phyloP scores from a whole-genome alignment of 2,797 vertebrate species.

The Fistularia commersonii region DNA sequence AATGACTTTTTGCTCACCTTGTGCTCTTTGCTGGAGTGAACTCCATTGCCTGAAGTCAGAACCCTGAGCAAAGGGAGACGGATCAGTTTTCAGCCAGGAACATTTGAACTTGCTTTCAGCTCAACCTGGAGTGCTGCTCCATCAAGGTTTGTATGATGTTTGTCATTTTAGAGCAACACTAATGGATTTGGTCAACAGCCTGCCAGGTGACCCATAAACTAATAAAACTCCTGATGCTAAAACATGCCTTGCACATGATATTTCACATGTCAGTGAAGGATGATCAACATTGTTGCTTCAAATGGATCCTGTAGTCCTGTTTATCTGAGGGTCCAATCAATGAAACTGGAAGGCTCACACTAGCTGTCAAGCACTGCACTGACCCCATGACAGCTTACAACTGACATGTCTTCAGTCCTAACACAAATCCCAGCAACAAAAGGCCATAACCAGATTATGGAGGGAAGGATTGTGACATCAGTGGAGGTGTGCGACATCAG shows the following conservation, averaged over 20 bases:
- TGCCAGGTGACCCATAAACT: not conserved
- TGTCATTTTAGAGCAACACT: too few relatives aligned
- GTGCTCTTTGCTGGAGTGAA: conserved; percentile 73
- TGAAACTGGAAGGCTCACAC: too few relatives aligned
- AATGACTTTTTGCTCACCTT: conserved; percentile 59
- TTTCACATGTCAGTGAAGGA: too few relatives aligned
- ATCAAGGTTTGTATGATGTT: too few relatives aligned
- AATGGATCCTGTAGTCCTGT: too few relatives aligned
- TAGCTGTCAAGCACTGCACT: conserved; percentile 21
- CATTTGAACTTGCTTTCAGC: not conserved
- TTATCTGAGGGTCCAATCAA: too few relatives aligned
- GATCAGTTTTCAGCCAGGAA: not conserved
- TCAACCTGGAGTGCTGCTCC: not conserved
- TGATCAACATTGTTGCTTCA: too few relatives aligned
- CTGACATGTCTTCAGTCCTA: conserved; percentile 28
- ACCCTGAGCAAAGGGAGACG: conserved; percentile 36
- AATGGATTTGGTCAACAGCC: not conserved
- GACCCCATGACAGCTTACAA: conserved; percentile 28
- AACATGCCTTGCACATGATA: too few relatives aligned
- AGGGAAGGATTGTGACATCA: not conserved
- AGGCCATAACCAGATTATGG: conserved; percentile 25
- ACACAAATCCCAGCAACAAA: conserved; percentile 13
- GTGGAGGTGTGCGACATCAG: too few relatives aligned
- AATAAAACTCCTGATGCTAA: not conserved
- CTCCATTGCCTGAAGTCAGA: conserved; percentile 67